Base-by-base conservation (phyloP, 2,113 vertebrate genomes). In the Microcebus jonahi region DNA sequence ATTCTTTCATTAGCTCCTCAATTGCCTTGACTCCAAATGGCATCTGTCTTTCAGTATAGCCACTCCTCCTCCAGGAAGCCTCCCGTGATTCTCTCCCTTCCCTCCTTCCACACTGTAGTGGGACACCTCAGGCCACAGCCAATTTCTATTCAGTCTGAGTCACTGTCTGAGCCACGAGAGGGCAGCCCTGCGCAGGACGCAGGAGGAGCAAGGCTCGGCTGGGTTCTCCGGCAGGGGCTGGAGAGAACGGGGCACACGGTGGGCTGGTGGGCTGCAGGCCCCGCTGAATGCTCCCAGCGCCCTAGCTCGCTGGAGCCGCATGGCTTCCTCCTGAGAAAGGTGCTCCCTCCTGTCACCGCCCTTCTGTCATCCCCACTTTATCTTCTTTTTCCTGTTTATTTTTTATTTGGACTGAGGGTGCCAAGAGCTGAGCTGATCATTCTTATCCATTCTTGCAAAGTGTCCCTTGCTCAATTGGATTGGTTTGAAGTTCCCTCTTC, bases 281-380 rank as follows among this genome's bases (percentile, higher is more conserved):
- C 20, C 4, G 2, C 65, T 0, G 81, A 14, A 23, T 18, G 6
- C 42, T 42, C 71, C 0, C 17, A 29, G 5, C 1, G 0, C 25
- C 34, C 34, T 23, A 25, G 31, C 81, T 81, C 65, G 2, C 5
- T 0, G 5, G 29, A 23, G 88, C 61, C 61, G 20, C 59, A 25
- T 6, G 23, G 59, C 34, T 61, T 39, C 68, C 57, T 39, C 73
- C 18, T 8, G 14, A 84, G 27, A 36, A 61, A 79, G 29, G 17
- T 9, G 6, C 77, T 12, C 11, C 31, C 77, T 9, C 15, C 25
- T 34, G 12, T 77, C 11, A 4, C 85, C 27, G 1, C 53, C 61
- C 53, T 84, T 34, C 25, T 34, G 14, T 50, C 61, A 13, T 42
- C 34, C 63, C 36, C 27, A 9, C 20, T 70, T 89, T 7, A 45